Percentiles rank a stretch among this genome's conserved stretches.
These are phyloP conservation scores for Erebia ligea DNA, from an alignment of 2,888 invertebrate genomes.

Conservation along the genomic window DNA sequence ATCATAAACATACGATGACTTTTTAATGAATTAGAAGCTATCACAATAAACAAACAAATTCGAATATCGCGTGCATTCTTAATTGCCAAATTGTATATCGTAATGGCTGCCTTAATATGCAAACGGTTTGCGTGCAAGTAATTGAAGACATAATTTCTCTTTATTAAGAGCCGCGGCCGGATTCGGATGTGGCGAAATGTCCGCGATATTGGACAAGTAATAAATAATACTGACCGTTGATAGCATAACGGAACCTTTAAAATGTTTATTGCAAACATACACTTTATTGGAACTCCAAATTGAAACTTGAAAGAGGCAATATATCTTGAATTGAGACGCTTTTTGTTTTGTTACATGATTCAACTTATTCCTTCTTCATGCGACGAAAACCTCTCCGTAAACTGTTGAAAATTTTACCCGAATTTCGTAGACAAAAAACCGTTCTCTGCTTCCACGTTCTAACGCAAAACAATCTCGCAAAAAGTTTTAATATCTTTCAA, in stretches of 20 bases:
- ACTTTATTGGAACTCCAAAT: slow-evolving; percentile 15
- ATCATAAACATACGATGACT: not conserved
- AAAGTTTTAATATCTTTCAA: slow-evolving; percentile 34
- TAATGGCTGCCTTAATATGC: slow-evolving; percentile 57
- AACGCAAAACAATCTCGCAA: slow-evolving; percentile 36
- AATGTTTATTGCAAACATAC: slow-evolving; percentile 23
- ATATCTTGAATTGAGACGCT: not conserved
- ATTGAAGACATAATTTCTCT: slow-evolving; percentile 54
- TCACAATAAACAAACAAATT: slow-evolving; percentile 38
- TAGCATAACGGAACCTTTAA: slow-evolving; percentile 25
- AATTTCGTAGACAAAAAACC: slow-evolving; percentile 19
- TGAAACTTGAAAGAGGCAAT: slow-evolving; percentile 15
- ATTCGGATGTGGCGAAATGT: slow-evolving; percentile 44
- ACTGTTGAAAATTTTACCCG: slow-evolving; percentile 16
- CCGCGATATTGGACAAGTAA: slow-evolving; percentile 23
- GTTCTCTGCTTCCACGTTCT: slow-evolving; percentile 10
- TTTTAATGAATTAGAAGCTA: slow-evolving; percentile 27
- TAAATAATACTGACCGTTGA: slow-evolving; percentile 25
- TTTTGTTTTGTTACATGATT: not conserved
- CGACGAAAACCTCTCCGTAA: slow-evolving; percentile 15
- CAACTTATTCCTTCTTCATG: slow-evolving; percentile 16
- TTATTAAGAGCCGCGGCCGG: slow-evolving; percentile 49
- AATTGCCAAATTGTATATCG: slow-evolving; percentile 50
- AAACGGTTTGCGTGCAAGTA: slow-evolving; percentile 57
- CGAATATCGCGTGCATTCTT: slow-evolving; percentile 46